Evolutionary conservation across 2,888 invertebrate genomes (phyloP), one percentile per base, ranked within the genome.

Genomic region (Idaea biselata): DNA sequence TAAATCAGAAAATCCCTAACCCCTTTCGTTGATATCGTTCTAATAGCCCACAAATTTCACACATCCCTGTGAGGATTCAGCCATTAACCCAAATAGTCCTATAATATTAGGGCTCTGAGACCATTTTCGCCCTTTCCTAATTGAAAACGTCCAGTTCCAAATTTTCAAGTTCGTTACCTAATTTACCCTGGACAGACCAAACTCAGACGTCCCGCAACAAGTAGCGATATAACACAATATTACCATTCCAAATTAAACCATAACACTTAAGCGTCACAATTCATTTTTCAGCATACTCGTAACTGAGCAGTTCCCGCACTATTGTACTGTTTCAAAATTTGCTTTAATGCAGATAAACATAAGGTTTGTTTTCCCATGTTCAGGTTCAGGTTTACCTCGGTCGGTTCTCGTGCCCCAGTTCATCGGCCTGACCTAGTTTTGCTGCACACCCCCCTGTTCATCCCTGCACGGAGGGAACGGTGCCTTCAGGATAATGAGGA

Each of bases 381-480:
- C 60, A 14, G 63, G 60, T 55, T 65, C 63, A 64, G 76, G 73
- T 71, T 70, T 73, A 69, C 68, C 60, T 73, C 68, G 73, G 68
- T 60, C 62, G 64, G 44, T 72, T 72, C 73, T 73, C 64, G 76
- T 79, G 80, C 69, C 80, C 81, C 76, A 81, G 81, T 81, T 81
- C 82, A 82, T 78, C 75, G 82, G 74, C 82, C 82, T 81, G 82
- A 82, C 82, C 80, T 72, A 80, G 70, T 78, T 80, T 65, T 56
- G 62, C 58, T 65, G 65, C 67, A 64, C 44, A 68, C 66, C 68
- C 65, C 67, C 58, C 63, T 33, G 61, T 58, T 56, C 65, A 58
- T 62, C 63, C 64, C 54, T 53, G 18, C 62, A 55, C 61, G 61
- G 62, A 61, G 57, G 71, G 71, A 69, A 32, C 32, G 44, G 44